A percentile compares a stretch with the other conserved stretches of the same genome.
phyloP scores from a whole-genome alignment of 2,797 vertebrate genomes.

The Neostethus bicornis region DNA sequence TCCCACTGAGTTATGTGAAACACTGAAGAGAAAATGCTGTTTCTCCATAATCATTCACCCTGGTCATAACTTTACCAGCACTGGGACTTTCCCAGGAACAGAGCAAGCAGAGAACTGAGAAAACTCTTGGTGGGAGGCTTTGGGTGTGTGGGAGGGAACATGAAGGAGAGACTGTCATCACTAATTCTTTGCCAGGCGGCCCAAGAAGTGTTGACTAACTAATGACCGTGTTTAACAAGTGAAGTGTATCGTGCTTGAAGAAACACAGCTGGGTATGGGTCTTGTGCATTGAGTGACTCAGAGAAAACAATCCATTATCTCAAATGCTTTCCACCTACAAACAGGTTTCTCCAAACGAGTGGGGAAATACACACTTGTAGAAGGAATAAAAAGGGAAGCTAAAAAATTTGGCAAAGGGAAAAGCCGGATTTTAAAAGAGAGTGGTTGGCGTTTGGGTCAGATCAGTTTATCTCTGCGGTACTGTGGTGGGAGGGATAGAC shows the following conservation, averaged over 20 bases:
- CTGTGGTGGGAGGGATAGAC: conserved; percentile 78
- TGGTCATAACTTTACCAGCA: conserved; percentile 58
- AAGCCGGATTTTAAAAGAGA: conserved; percentile 85
- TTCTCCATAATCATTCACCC: conserved; percentile 60
- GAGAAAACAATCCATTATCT: conserved; percentile 80
- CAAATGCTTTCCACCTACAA: conserved; percentile 79
- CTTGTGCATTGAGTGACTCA: conserved; percentile 78
- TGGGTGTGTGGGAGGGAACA: conserved; percentile 73
- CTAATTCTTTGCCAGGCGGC: conserved; percentile 78
- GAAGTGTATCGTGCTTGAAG: conserved; percentile 80
- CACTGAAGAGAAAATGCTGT: conserved; percentile 21
- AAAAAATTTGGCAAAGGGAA: conserved; percentile 82
- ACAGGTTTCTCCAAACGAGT: conserved; percentile 70
- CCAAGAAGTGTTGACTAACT: conserved; percentile 84
- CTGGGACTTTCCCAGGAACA: conserved; percentile 75
- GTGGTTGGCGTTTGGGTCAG: conserved; percentile 64
- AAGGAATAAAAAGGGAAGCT: conserved; percentile 71
- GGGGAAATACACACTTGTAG: conserved; percentile 54
- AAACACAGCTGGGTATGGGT: conserved; percentile 83
- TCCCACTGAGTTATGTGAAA: conserved; percentile 36
- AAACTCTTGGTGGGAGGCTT: conserved; percentile 82
- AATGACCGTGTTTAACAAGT: conserved; percentile 82
- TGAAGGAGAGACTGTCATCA: conserved; percentile 79
- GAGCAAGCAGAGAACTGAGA: conserved; percentile 63
- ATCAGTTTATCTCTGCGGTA: conserved; percentile 78